phyloP scores from a whole-genome alignment of 2,797 vertebrate genomes.

The Gallinago nigripennis region DNA sequence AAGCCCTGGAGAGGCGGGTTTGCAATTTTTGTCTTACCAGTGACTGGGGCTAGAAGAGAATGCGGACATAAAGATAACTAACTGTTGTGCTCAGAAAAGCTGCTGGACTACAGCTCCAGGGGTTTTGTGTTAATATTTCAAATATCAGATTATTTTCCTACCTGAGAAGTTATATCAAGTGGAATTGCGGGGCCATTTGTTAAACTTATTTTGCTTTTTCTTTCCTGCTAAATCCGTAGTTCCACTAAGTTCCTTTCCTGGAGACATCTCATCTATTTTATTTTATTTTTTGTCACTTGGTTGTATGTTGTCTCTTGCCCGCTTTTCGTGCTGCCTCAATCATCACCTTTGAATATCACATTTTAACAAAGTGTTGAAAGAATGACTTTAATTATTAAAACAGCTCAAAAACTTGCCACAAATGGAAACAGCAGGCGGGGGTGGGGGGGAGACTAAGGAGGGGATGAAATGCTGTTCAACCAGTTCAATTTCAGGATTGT shows the following conservation, averaged over 20 bases:
- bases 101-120: neutral
- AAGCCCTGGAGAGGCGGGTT: neutral
- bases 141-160: neutral
- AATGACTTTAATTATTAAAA: neutral
- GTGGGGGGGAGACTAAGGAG: neutral
- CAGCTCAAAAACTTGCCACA: neutral
- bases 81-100: neutral
- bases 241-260: neutral
- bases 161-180: neutral
- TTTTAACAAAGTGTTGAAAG: neutral
- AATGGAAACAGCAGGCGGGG: neutral
- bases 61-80: neutral
- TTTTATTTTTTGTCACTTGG: neutral
- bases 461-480: neutral
- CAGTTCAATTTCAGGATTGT: neutral
- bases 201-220: neutral
- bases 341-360: neutral
- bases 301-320: neutral
- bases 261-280: neutral
- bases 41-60: neutral
- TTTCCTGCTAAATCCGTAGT: neutral
- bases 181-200: neutral
- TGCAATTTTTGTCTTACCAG: neutral
- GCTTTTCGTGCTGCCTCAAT: neutral
- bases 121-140: neutral